A percentile compares a stretch with the other conserved stretches of the same genome.
Conservation (phyloP, 2,113 vertebrate species). For the Canis aureus region DNA sequence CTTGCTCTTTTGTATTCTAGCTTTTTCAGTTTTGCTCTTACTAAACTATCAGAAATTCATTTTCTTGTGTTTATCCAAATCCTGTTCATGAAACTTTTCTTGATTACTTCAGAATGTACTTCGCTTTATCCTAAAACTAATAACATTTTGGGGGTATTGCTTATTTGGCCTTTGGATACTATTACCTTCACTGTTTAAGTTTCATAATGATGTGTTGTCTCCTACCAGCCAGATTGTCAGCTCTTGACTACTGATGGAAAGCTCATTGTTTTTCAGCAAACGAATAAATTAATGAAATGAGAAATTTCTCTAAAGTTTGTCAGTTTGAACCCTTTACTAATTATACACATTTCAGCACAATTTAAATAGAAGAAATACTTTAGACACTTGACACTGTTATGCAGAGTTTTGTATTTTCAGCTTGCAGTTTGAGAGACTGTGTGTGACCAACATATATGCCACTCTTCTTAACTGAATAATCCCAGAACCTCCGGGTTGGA, state of each 20-base stretch:
- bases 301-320: background rate
- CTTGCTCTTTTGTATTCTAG: background rate
- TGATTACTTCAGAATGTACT: background rate
- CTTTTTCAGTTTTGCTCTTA: background rate
- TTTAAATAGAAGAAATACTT: background rate
- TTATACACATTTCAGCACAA: background rate
- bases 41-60: background rate
- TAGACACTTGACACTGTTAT: background rate
- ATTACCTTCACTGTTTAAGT: background rate
- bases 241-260: background rate
- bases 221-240: background rate
- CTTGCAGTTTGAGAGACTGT: background rate
- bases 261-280: background rate
- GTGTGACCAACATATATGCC: background rate
- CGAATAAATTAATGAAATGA: background rate
- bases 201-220: background rate
- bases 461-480: background rate
- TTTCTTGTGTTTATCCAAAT: background rate
- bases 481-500: background rate
- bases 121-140: background rate
- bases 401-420: background rate
- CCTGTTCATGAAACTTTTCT: background rate
- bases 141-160: background rate
- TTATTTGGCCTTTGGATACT: background rate
- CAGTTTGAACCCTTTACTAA: background rate